These are phyloP conservation scores for Resseliella maxima DNA, from an alignment of 2,888 invertebrate genomes.

Conservation along the genomic window DNA sequence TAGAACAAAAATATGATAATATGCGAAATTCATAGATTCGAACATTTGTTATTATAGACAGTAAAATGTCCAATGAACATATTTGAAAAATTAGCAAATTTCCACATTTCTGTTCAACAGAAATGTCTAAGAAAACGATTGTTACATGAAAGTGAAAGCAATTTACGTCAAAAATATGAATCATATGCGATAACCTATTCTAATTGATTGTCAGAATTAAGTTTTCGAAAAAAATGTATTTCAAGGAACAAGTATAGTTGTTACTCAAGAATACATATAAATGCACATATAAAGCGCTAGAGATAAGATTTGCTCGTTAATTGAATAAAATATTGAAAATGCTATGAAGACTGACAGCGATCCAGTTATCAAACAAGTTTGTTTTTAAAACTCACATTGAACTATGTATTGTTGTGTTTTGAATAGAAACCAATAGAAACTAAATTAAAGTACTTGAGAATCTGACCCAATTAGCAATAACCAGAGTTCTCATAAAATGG, in stretches of 20 bases:
- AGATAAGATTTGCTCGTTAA: too few species aligned
- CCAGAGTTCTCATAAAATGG: background rate
- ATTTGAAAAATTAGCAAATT: too few species aligned
- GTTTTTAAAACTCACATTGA: slow-evolving; percentile 5
- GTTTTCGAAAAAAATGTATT: too few species aligned
- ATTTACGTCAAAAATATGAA: slow-evolving; percentile 14
- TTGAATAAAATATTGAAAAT: background rate
- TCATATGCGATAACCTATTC: background rate
- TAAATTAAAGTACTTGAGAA: background rate
- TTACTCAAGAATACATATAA: too few species aligned
- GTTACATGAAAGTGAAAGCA: background rate
- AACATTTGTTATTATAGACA: too few species aligned
- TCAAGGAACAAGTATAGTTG: too few species aligned
- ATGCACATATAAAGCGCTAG: too few species aligned
- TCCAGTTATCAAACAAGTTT: background rate
- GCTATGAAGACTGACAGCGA: background rate
- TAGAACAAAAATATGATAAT: too few species aligned
- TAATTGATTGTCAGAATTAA: too few species aligned
- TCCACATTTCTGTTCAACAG: background rate
- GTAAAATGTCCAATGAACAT: too few species aligned
- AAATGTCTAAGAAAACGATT: too few species aligned
- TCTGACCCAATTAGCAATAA: background rate
- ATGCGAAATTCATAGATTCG: too few species aligned
- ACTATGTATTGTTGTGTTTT: background rate
- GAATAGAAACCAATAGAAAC: background rate